Conservation (phyloP, 2,797 vertebrate genomes). For the Delichon dasypus region DNA sequence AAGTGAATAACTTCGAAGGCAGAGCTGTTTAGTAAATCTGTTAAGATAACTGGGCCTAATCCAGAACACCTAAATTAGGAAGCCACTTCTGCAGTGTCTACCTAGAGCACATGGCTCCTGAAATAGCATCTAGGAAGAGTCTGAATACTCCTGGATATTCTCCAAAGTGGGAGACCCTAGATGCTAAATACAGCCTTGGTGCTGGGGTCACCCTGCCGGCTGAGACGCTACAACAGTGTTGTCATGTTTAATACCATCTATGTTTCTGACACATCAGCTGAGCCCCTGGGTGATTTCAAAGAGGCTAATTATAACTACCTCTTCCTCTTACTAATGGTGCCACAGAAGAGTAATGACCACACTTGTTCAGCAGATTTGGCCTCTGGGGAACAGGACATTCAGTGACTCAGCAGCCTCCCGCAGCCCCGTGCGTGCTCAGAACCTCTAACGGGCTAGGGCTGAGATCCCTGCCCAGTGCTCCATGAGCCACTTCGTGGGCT, state of each 20-base stretch:
- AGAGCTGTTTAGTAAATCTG: neutral
- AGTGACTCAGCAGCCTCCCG: neutral
- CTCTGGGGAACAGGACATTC: neutral
- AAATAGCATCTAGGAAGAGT: neutral
- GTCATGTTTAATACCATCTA: neutral
- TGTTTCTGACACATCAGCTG: neutral
- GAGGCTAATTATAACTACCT: neutral
- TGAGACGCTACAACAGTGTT: neutral
- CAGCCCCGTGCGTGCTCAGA: neutral
- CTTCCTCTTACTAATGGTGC: neutral
- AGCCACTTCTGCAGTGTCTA: neutral
- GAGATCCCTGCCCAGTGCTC: neutral
- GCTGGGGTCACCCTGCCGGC: neutral
- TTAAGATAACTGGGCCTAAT: neutral
- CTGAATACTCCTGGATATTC: neutral
- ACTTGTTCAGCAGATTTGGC: neutral
- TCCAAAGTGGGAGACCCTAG: neutral
- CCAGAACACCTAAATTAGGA: neutral
- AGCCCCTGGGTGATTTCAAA: constrained; percentile 3
- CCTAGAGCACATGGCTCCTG: neutral
- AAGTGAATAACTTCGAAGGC: neutral
- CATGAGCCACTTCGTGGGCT: neutral
- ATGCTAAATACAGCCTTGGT: neutral
- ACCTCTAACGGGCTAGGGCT: neutral
- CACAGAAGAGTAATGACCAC: constrained; percentile 10